Conservation (phyloP, 1,140 invertebrate genomes). For the Lordiphosa stackelbergi region DNA sequence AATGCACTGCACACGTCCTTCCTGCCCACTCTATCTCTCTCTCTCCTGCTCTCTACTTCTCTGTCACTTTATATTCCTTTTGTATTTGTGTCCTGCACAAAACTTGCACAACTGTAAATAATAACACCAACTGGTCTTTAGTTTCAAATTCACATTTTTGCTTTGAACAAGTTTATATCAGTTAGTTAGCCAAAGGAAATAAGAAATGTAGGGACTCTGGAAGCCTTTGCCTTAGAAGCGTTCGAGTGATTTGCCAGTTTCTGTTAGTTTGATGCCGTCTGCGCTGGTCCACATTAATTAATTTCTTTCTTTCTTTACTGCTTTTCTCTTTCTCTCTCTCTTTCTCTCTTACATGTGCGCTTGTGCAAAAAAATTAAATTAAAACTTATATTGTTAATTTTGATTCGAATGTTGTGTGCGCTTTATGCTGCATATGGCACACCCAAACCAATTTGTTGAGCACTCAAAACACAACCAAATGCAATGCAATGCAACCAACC, state of each 20-base stretch:
- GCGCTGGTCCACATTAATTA: constrained; percentile 39
- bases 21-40: no score
- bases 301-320: constrained; percentile 59
- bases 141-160: constrained; percentile 1
- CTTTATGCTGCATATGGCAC: constrained; percentile 13
- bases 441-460: constrained; percentile 6
- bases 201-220: constrained; percentile 13
- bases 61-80: no score
- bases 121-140: no score
- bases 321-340: constrained; percentile 55
- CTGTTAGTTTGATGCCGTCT: constrained; percentile 15
- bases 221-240: constrained; percentile 1
- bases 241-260: constrained; percentile 2
- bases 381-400: constrained; percentile 27
- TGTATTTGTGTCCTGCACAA: no score
- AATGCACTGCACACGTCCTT: no score
- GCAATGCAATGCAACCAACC: constrained; percentile 30
- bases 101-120: no score
- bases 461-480: constrained; percentile 46
- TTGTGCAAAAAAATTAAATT: constrained; percentile 50
- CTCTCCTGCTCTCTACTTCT: no score
- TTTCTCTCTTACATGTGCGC: constrained; percentile 67
- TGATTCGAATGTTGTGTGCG: constrained; percentile 29
- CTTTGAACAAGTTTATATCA: constrained; percentile 58
- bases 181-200: constrained; percentile 9